Conservation (phyloP, 1,140 invertebrate genomes). For the Lepidurus couesii region DNA sequence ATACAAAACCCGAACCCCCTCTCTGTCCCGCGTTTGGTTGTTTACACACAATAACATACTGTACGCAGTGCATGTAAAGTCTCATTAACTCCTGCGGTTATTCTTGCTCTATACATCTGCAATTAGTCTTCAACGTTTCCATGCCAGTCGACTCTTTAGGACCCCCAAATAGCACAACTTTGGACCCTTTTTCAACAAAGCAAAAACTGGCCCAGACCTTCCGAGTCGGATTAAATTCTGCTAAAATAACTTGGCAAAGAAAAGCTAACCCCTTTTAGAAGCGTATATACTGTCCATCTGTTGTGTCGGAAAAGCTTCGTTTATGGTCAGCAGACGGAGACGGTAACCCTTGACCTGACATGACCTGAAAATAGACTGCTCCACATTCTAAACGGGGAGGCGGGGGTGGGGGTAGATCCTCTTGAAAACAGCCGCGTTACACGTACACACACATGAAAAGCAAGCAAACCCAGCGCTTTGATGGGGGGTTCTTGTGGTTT, state of each 20-base stretch:
- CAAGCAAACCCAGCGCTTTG: background rate
- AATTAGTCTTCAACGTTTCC: background rate
- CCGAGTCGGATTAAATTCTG: background rate
- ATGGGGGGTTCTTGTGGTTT: background rate
- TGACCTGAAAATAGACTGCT: slow-evolving; percentile 9
- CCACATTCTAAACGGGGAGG: background rate
- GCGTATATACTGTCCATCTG: background rate
- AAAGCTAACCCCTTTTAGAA: background rate
- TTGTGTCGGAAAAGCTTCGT: background rate
- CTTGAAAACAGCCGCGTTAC: slow-evolving; percentile 4
- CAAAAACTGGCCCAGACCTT: background rate
- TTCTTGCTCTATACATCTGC: background rate
- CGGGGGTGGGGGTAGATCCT: background rate
- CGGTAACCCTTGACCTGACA: slow-evolving; percentile 12
- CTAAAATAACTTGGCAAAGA: background rate
- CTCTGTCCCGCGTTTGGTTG: background rate
- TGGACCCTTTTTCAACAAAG: too few relatives aligned
- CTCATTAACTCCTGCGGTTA: background rate
- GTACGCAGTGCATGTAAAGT: background rate
- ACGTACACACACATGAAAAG: slow-evolving; percentile 9
- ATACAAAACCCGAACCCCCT: background rate
- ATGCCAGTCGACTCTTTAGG: background rate
- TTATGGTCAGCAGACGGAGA: slow-evolving; percentile 4
- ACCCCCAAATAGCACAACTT: background rate
- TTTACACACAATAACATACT: background rate